These are phyloP conservation scores for Autographa gamma DNA, from an alignment of 2,888 invertebrate species.

Conservation along the genomic window DNA sequence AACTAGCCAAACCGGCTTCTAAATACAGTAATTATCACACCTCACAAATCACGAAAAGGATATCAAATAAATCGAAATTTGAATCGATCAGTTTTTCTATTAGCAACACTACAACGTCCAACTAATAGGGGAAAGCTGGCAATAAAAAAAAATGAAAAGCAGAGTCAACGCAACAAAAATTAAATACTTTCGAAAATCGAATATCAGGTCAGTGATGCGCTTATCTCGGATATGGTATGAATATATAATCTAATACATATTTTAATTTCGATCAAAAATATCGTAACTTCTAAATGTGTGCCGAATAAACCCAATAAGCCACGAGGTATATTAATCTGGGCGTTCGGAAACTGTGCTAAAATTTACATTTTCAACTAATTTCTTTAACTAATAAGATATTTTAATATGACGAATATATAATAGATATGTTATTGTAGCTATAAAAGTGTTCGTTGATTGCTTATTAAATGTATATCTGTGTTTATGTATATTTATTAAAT, in stretches of 20 bases:
- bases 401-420: conserved; percentile 29
- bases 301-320: conserved; percentile 37
- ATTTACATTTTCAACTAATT: conserved; percentile 53
- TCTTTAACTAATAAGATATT: conserved; percentile 35
- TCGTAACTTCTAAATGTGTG: conserved; percentile 33
- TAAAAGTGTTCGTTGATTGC: conserved; percentile 34
- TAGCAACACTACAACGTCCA: conserved; percentile 16
- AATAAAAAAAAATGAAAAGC: conserved; percentile 52
- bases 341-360: conserved; percentile 49
- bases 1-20: background rate
- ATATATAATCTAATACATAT: conserved; percentile 38
- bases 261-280: conserved; percentile 35
- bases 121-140: conserved; percentile 53
- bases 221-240: conserved; percentile 30
- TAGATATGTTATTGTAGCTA: background rate
- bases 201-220: conserved; percentile 48
- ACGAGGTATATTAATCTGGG: conserved; percentile 18
- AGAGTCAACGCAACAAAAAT: conserved; percentile 32
- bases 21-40: conserved; percentile 6
- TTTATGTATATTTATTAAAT: conserved; percentile 6
- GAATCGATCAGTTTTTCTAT: conserved; percentile 24
- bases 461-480: conserved; percentile 12
- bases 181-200: conserved; percentile 55
- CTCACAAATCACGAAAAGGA: conserved; percentile 21
- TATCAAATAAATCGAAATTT: conserved; percentile 25